These are phyloP conservation scores for Eupithecia dodoneata DNA, from an alignment of 2,888 invertebrate genomes.

Conservation along the genomic window DNA sequence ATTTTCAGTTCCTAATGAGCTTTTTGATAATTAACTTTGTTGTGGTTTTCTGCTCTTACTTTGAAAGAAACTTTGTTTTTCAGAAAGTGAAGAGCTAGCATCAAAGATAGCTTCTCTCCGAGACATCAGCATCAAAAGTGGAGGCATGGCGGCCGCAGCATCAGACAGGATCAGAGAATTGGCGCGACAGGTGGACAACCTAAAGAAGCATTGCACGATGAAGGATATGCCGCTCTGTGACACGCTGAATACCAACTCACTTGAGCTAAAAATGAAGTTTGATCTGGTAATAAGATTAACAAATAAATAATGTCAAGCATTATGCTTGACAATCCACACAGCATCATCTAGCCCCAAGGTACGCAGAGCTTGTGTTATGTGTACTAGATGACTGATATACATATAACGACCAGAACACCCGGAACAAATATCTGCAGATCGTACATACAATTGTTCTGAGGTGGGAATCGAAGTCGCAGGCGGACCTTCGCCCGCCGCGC, in stretches of 20 bases:
- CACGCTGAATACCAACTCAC: conserved; percentile 88
- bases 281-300: conserved; percentile 77
- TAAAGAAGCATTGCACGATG: conserved; percentile 86
- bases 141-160: conserved; percentile 79
- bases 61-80: not conserved
- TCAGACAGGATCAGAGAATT: conserved; percentile 85
- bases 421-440: too few species aligned
- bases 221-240: conserved; percentile 90
- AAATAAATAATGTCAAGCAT: too few species aligned
- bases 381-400: too few species aligned
- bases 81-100: conserved; percentile 85
- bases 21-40: not conserved
- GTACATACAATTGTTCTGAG: too few species aligned
- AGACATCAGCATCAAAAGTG: conserved; percentile 82
- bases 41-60: not conserved
- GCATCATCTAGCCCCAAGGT: too few species aligned
- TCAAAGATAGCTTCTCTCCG: conserved; percentile 83
- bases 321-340: too few species aligned
- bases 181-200: conserved; percentile 83
- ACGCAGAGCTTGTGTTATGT: too few species aligned
- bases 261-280: conserved; percentile 86
- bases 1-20: not conserved
- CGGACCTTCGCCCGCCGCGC: too few species aligned
- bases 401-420: too few species aligned
- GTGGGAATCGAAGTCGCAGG: too few species aligned